Conservation (phyloP, 2,113 vertebrate genomes). For the Protomyctophum bolini region DNA sequence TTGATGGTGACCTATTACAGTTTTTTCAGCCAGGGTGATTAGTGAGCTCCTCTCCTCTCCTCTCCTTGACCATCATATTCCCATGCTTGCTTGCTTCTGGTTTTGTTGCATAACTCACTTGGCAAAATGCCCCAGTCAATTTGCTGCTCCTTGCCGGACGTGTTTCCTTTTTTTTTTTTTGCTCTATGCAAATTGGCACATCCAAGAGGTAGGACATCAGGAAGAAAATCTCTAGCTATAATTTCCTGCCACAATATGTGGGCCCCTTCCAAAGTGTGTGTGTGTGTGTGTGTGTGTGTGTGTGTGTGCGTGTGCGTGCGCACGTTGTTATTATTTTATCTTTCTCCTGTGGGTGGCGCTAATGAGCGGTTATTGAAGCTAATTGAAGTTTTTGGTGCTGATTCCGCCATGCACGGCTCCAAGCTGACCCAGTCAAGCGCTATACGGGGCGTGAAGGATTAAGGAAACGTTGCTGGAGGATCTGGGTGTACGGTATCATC, state of each 20-base stretch:
- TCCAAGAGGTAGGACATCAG: slow-evolving; percentile 40
- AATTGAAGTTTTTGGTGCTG: slow-evolving; percentile 69
- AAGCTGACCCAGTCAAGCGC: slow-evolving; percentile 31
- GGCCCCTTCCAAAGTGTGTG: slow-evolving; percentile 42
- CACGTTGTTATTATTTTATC: slow-evolving; percentile 10
- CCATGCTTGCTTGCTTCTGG: slow-evolving; percentile 45
- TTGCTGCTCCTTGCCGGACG: slow-evolving; percentile 47
- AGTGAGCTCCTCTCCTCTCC: background rate
- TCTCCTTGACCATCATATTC: slow-evolving; percentile 31
- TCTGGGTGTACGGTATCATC: slow-evolving; percentile 43
- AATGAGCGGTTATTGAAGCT: slow-evolving; percentile 62
- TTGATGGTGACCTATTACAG: too few species aligned
- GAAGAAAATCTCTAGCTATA: slow-evolving; percentile 34
- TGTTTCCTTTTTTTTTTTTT: slow-evolving; percentile 55
- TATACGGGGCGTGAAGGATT: slow-evolving; percentile 45
- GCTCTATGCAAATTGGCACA: slow-evolving; percentile 64
- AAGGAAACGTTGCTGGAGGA: slow-evolving; percentile 55
- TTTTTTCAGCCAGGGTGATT: background rate
- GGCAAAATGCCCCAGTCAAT: slow-evolving; percentile 60
- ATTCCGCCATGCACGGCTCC: slow-evolving; percentile 53
- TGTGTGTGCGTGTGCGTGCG: too few species aligned
- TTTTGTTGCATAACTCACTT: slow-evolving; percentile 69
- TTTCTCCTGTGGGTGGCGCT: slow-evolving; percentile 58
- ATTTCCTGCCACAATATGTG: slow-evolving; percentile 44
- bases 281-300: too few species aligned